Evolutionary conservation across 2,797 vertebrate species (phyloP).

Genomic region (Champsocephalus esox): DNA sequence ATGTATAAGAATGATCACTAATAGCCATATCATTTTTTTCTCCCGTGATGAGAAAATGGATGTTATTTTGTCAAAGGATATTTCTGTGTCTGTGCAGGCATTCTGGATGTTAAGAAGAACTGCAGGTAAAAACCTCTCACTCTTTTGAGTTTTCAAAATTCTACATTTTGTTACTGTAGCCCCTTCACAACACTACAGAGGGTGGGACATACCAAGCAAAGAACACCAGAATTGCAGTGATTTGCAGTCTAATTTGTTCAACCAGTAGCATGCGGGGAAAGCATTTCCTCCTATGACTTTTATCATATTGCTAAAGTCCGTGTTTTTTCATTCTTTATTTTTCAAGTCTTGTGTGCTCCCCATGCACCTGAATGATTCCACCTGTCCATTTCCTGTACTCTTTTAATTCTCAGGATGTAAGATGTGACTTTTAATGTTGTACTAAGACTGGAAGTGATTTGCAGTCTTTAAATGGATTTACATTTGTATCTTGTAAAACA

Average conservation of each 20-base stretch:
- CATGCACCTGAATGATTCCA: constrained; percentile 44
- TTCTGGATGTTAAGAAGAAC: constrained; percentile 56
- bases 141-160: background rate
- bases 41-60: constrained; percentile 1
- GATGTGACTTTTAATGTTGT: constrained; percentile 83
- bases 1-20: constrained; percentile 53
- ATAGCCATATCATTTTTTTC: constrained; percentile 47
- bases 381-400: constrained; percentile 55
- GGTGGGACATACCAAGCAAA: constrained; percentile 11
- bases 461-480: constrained; percentile 87
- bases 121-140: constrained; percentile 23
- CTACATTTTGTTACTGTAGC: constrained; percentile 31
- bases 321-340: constrained; percentile 1
- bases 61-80: constrained; percentile 34
- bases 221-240: constrained; percentile 48
- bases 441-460: constrained; percentile 84
- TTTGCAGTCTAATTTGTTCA: background rate
- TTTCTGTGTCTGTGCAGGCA: constrained; percentile 56
- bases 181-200: background rate
- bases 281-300: constrained; percentile 38
- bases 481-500: constrained; percentile 84
- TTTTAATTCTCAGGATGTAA: constrained; percentile 91
- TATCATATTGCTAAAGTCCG: constrained; percentile 26
- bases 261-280: constrained; percentile 32
- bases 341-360: constrained; percentile 20